These are phyloP conservation scores for Takifugu ocellatus DNA, from an alignment of 2,797 vertebrate species.

Conservation along the genomic window DNA sequence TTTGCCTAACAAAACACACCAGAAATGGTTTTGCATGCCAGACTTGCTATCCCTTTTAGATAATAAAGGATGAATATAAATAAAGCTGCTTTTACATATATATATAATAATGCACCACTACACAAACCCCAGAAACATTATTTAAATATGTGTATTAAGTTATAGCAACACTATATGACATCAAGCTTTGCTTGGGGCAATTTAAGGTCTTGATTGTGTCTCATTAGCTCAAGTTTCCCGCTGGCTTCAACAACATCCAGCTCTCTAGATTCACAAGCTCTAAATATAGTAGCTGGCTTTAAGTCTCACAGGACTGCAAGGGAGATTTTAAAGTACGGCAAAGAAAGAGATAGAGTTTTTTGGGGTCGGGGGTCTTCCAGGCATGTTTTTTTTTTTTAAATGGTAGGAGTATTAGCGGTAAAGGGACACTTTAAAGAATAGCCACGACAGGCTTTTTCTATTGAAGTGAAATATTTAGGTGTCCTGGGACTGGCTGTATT, in stretches of 20 bases:
- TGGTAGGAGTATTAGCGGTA: background rate
- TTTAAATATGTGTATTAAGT: background rate
- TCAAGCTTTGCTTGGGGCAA: conserved; percentile 8
- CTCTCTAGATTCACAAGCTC: conserved; percentile 67
- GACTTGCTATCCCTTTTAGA: conserved; percentile 1
- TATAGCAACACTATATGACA: background rate
- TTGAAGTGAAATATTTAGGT: conserved; percentile 11
- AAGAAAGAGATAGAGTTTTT: conserved; percentile 6
- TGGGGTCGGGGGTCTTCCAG: background rate
- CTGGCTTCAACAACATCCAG: conserved; percentile 37
- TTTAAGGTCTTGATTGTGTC: conserved; percentile 25
- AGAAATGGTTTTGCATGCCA: conserved; percentile 28
- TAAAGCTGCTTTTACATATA: background rate
- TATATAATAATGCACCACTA: background rate
- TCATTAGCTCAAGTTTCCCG: conserved; percentile 67
- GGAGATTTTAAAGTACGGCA: conserved; percentile 22
- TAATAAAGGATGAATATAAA: background rate
- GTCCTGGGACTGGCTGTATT: background rate
- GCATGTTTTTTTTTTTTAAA: background rate
- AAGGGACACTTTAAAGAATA: background rate
- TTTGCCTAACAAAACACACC: conserved; percentile 43
- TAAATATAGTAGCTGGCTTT: conserved; percentile 69
- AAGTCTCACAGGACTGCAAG: conserved; percentile 40
- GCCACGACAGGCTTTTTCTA: background rate
- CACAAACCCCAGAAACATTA: background rate